Conservation (phyloP, 2,113 vertebrate genomes). For the Trochalopteron elliotii region DNA sequence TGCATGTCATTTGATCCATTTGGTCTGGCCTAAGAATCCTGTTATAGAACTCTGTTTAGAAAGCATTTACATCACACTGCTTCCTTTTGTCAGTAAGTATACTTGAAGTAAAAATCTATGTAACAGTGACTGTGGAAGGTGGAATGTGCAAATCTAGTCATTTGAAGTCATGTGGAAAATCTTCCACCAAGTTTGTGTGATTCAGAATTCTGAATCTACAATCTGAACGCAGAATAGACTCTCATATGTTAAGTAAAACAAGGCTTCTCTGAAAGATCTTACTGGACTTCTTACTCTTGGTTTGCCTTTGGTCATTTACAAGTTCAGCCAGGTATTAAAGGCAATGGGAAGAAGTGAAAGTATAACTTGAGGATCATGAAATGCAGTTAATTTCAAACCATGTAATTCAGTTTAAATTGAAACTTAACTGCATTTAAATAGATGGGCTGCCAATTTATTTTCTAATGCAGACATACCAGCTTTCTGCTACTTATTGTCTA, state of each 20-base stretch:
- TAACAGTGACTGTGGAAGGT: accelerated
- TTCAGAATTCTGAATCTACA: background rate
- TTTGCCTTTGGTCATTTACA: conserved; percentile 53
- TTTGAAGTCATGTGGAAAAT: background rate
- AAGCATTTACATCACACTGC: background rate
- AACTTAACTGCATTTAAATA: conserved; percentile 66
- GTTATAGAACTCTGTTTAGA: background rate
- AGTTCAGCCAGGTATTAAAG: conserved; percentile 40
- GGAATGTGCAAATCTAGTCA: background rate
- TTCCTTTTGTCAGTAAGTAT: background rate
- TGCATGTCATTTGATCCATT: background rate
- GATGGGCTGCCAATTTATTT: conserved; percentile 55
- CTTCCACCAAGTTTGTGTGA: background rate
- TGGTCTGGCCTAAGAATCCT: background rate
- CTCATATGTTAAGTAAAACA: background rate
- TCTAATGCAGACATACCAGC: conserved; percentile 48
- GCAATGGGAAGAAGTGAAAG: background rate
- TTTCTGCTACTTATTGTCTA: conserved; percentile 56
- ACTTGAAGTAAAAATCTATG: background rate
- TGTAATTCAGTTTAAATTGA: conserved; percentile 69
- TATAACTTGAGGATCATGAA: conserved; percentile 33
- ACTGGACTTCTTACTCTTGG: background rate
- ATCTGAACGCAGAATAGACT: background rate
- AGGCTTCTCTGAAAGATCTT: conserved; percentile 20
- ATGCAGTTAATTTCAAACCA: conserved; percentile 62